These are phyloP conservation scores for Oreochromis tanganicae DNA, from an alignment of 2,113 vertebrate genomes.

Conservation along the genomic window DNA sequence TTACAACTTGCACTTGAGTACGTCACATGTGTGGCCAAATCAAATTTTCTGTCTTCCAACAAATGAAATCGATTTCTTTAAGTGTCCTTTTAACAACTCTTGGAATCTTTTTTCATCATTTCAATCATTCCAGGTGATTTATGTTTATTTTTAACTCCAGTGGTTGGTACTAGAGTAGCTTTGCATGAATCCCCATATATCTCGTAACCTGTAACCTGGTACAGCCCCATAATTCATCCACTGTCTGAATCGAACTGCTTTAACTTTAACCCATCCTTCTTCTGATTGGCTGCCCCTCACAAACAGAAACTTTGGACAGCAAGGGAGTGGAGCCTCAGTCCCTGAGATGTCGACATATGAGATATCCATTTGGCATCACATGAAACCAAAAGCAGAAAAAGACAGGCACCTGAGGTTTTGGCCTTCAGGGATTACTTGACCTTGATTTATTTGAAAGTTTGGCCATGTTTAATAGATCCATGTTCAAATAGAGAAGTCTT, in stretches of 20 bases:
- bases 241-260: neutral
- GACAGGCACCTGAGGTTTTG: neutral
- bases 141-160: neutral
- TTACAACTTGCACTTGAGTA: neutral
- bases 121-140: neutral
- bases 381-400: neutral
- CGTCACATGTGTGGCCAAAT: neutral
- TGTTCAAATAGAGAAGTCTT: fast-evolving
- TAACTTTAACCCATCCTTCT: neutral
- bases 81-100: neutral
- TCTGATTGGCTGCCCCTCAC: neutral
- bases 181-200: neutral
- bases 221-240: neutral
- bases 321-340: neutral
- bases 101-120: fast-evolving
- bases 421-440: neutral
- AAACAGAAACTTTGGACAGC: neutral
- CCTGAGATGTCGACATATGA: neutral
- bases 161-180: neutral
- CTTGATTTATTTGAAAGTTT: neutral
- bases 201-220: neutral
- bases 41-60: neutral
- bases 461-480: neutral
- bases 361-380: neutral
- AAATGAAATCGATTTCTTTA: neutral